Base-by-base conservation (phyloP, 1,140 invertebrate genomes). In the Ostrea denselamellosa region DNA sequence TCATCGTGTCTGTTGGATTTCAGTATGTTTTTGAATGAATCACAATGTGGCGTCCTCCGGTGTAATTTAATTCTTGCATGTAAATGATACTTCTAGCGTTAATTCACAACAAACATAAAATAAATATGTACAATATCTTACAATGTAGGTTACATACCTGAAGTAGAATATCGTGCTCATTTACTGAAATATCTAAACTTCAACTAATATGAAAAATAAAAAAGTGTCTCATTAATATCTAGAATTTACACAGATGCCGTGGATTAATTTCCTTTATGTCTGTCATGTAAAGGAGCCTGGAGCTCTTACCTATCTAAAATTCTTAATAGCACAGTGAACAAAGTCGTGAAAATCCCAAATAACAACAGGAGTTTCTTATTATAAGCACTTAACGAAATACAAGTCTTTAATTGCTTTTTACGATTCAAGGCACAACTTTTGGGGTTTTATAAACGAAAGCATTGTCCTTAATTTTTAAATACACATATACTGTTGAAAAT, bases 321-420 rank as follows among this genome's bases (percentile, higher is more conserved):
- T 62, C 17, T 7, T 62, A 19, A 62, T 62, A 5, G 17, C n/a
- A 19, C 56, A 17, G 56, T 17, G 17, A 62, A 62, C 56, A 62
- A 62, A 62, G 56, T 8, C 7, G n/a, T 17, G 0, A 14, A 5
- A 62, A 62, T 62, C 56, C n/a, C 19, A 62, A 62, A 62, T 62
- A 17, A 62, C 56, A 62, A 62, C 56, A 62, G 17, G 7, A 62
- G 56, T 62, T 62, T 62, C 56, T 62, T 62, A 62, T 62, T 14
- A 62, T 19, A 19, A 62, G 17, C 56, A 17, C 17, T 62, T 19
- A 62, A 62, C 5, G 56, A 62, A 62, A 62, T n/a, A 62, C 56
- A n/a, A 62, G 56, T 62, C 56, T 62, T 62, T 62, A 62, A 62
- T 62, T 62, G 56, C 56, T n/a, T 62, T 62, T 62, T 62, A n/a